phyloP scores from a whole-genome alignment of 1,140 invertebrate species.

The Drosophila serrata region DNA sequence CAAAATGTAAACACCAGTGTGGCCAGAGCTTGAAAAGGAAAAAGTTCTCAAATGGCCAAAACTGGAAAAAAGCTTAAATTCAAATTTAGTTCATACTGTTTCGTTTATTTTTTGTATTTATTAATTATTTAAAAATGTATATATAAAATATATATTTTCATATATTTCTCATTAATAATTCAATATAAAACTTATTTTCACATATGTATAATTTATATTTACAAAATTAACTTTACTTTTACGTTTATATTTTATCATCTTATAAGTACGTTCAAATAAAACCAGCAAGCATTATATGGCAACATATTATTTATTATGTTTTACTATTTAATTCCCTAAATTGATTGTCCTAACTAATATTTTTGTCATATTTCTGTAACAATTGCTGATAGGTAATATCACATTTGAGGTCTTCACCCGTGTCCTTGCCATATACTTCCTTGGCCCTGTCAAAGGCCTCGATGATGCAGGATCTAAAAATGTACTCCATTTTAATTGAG shows the following conservation, averaged over 20 bases:
- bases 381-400: slow-evolving; percentile 57
- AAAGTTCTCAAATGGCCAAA: neutral
- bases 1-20: slow-evolving; percentile 40
- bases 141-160: neutral
- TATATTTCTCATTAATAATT: too few species aligned
- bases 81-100: too few species aligned
- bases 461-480: slow-evolving; percentile 88
- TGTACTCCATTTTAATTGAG: neutral
- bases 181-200: too few species aligned
- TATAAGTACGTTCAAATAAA: neutral
- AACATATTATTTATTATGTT: slow-evolving; percentile 37
- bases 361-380: slow-evolving; percentile 64
- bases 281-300: slow-evolving; percentile 14
- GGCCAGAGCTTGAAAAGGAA: slow-evolving; percentile 7
- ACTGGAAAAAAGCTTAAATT: neutral
- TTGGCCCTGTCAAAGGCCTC: slow-evolving; percentile 89
- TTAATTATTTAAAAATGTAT: neutral
- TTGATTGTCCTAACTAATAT: slow-evolving; percentile 10
- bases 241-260: neutral
- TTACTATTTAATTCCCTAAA: neutral
- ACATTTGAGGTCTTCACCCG: slow-evolving; percentile 51
- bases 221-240: too few species aligned
- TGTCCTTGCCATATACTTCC: slow-evolving; percentile 76
- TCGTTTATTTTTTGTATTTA: neutral
- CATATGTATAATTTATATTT: too few species aligned